These are phyloP conservation scores for Rhogogaster chlorosoma DNA, from an alignment of 2,888 invertebrate genomes.

Conservation along the genomic window DNA sequence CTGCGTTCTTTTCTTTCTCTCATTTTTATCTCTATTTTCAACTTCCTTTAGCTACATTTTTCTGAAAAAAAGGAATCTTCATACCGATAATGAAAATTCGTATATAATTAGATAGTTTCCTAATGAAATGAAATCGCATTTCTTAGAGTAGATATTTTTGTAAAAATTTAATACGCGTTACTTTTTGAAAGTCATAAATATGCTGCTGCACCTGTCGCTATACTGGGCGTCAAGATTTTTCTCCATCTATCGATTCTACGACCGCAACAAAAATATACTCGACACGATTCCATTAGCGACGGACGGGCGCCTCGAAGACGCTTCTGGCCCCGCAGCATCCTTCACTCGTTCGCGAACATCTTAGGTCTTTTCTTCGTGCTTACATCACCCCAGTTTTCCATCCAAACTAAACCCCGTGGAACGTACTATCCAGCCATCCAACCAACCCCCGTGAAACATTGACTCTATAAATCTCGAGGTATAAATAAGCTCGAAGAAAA, in stretches of 20 bases:
- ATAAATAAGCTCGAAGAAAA: slow-evolving; percentile 46
- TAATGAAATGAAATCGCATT: neutral
- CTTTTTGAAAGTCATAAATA: neutral
- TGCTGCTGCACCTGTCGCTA: neutral
- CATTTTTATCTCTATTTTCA: neutral
- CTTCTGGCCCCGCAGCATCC: neutral
- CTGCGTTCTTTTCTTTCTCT: neutral
- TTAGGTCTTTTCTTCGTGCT: slow-evolving; percentile 28
- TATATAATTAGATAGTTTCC: neutral
- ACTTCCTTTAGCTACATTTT: neutral
- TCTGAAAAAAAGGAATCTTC: neutral
- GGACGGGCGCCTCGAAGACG: slow-evolving; percentile 23
- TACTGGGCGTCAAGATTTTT: neutral
- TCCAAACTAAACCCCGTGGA: neutral
- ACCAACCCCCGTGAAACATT: slow-evolving; percentile 31
- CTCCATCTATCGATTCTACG: neutral
- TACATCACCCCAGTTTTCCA: slow-evolving; percentile 11
- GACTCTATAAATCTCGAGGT: slow-evolving; percentile 49
- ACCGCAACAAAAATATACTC: slow-evolving; percentile 30
- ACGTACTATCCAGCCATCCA: neutral
- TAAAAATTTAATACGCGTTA: neutral
- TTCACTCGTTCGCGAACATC: slow-evolving; percentile 29
- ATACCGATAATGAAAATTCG: neutral
- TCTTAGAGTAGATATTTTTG: neutral
- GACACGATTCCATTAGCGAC: slow-evolving; percentile 29